Conservation (phyloP, 2,888 invertebrate species). For the Stenchaetothrips biformis region DNA sequence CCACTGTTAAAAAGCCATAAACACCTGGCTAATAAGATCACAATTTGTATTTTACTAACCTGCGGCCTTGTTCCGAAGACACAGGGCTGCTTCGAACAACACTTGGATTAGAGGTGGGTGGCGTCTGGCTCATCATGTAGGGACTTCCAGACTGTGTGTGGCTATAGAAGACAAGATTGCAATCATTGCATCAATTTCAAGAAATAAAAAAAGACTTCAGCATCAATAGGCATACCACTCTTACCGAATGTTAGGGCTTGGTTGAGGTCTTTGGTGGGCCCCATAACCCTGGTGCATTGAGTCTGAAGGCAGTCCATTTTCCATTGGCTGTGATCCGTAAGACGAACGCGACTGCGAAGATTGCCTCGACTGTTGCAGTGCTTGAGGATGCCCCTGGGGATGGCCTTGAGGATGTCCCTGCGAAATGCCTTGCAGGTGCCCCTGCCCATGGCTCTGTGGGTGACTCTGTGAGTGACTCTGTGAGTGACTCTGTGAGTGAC, state of each 20-base stretch:
- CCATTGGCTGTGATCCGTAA: neutral
- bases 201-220: neutral
- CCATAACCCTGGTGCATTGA: neutral
- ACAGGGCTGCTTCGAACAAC: constrained; percentile 47
- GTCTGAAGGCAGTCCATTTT: constrained; percentile 2
- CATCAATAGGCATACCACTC: too few relatives aligned
- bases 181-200: neutral
- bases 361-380: neutral
- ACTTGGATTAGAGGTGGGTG: constrained; percentile 42
- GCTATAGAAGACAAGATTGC: neutral
- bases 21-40: neutral
- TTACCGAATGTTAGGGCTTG: neutral
- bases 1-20: constrained; percentile 2
- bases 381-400: neutral
- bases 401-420: neutral
- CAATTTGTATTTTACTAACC: neutral
- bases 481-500: neutral
- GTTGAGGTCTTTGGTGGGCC: neutral
- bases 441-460: neutral
- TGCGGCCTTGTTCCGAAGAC: constrained; percentile 41
- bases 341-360: neutral
- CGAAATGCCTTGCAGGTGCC: neutral
- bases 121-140: constrained; percentile 34
- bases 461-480: neutral
- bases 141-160: constrained; percentile 9